A percentile compares a stretch with the other conserved stretches of the same genome.
These are phyloP conservation scores for Chrysaora quinquecirrha DNA, from an alignment of 30 jellyfish, hydroid and myxozoan species.

Conservation along the genomic window DNA sequence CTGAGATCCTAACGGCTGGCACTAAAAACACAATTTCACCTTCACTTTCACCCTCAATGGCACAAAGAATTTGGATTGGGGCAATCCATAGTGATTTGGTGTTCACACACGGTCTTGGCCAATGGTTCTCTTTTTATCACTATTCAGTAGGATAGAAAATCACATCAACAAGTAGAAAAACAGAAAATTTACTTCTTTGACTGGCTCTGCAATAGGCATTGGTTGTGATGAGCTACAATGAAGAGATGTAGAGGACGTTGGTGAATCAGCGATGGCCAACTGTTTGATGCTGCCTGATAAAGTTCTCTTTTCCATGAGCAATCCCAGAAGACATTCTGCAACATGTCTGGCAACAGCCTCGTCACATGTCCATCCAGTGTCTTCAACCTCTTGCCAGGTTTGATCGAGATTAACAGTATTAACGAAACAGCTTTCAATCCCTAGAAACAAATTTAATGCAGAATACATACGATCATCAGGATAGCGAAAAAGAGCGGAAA, in stretches of 20 bases:
- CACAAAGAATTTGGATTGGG: too few species aligned
- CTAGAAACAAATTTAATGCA: slow-evolving; percentile 1
- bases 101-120: too few species aligned
- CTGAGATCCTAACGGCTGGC: too few species aligned
- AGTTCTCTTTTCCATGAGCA: not conserved
- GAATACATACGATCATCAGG: too few species aligned
- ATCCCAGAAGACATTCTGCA: not conserved
- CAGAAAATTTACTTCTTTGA: slow-evolving; percentile 13
- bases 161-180: not conserved
- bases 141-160: too few species aligned
- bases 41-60: too few species aligned
- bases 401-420: slow-evolving; percentile 20
- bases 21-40: too few species aligned
- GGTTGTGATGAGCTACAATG: not conserved
- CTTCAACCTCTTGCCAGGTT: slow-evolving; percentile 31
- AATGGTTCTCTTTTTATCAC: too few species aligned
- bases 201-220: slow-evolving; percentile 26
- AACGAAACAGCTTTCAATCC: slow-evolving; percentile 44
- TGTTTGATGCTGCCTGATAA: not conserved
- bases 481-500: too few species aligned
- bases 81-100: too few species aligned
- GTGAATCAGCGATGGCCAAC: not conserved
- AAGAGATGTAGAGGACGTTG: not conserved
- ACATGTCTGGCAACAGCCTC: slow-evolving; percentile 29
- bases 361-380: slow-evolving; percentile 12